phyloP scores from a whole-genome alignment of 2,888 invertebrate genomes.

The Pseudococcus jackbeardsleyi region DNA sequence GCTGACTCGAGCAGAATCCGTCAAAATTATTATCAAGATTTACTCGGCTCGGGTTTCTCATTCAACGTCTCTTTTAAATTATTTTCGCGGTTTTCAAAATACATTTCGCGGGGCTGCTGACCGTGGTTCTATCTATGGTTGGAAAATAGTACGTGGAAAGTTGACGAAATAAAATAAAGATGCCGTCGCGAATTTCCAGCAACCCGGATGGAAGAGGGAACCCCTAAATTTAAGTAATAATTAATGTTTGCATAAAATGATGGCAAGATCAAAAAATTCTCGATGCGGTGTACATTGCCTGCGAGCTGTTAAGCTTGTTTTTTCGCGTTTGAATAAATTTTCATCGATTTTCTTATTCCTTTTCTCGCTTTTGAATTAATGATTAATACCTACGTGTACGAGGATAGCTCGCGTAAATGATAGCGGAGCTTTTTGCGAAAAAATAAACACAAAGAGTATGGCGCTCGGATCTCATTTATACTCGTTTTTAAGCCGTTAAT shows the following conservation, averaged over 20 bases:
- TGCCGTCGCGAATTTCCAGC: not conserved
- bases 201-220: not conserved
- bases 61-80: no score
- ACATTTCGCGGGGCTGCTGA: no score
- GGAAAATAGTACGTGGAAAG: not conserved
- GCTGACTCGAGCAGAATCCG: no score
- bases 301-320: not conserved
- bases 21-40: no score
- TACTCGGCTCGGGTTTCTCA: no score
- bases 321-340: not conserved
- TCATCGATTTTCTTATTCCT: not conserved
- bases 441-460: not conserved
- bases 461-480: not conserved
- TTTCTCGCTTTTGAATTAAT: slow-evolving; percentile 12
- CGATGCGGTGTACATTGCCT: not conserved
- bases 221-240: not conserved
- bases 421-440: not conserved
- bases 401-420: not conserved
- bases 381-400: not conserved
- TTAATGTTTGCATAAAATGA: not conserved
- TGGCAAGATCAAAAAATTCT: not conserved
- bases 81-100: no score
- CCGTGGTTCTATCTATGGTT: no score
- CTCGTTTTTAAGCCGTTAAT: not conserved
- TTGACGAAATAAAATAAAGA: not conserved